phyloP scores from a whole-genome alignment of 1,140 invertebrate genomes.

The Acromyrmex charruanus region DNA sequence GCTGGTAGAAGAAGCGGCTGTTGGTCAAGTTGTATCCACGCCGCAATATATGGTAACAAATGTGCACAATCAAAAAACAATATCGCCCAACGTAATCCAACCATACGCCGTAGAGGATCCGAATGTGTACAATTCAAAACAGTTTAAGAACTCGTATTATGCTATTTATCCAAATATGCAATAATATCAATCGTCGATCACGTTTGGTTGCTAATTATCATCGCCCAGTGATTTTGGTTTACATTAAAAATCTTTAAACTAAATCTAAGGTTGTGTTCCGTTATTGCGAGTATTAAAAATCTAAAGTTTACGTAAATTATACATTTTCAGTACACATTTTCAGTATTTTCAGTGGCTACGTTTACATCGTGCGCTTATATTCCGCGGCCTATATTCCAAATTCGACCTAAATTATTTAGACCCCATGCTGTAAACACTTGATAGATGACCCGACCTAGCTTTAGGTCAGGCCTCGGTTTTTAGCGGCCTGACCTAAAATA shows the following conservation, averaged over 20 bases:
- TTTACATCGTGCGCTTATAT: too few relatives aligned
- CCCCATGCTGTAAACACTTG: too few relatives aligned
- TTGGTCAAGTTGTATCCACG: constrained; percentile 66
- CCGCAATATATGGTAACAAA: constrained; percentile 80
- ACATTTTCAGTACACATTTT: too few relatives aligned
- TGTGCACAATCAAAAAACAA: constrained; percentile 77
- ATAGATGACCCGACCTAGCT: too few relatives aligned
- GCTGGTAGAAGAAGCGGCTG: constrained; percentile 70
- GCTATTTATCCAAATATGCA: constrained; percentile 81
- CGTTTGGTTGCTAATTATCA: neutral
- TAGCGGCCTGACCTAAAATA: too few relatives aligned
- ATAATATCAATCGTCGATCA: constrained; percentile 19
- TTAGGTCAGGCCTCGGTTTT: too few relatives aligned
- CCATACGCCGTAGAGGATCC: constrained; percentile 78
- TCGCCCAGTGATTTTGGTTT: neutral
- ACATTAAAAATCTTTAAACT: neutral
- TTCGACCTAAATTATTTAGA: too few relatives aligned
- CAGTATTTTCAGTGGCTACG: too few relatives aligned
- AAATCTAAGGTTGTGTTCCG: neutral
- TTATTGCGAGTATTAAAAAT: too few relatives aligned
- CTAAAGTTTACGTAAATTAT: too few relatives aligned
- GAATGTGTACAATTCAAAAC: constrained; percentile 79
- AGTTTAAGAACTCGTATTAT: constrained; percentile 80
- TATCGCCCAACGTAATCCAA: constrained; percentile 76
- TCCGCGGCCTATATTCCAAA: too few relatives aligned